Conservation (phyloP, 64 coral and sea anemone species). For the Orbicella faveolata region DNA sequence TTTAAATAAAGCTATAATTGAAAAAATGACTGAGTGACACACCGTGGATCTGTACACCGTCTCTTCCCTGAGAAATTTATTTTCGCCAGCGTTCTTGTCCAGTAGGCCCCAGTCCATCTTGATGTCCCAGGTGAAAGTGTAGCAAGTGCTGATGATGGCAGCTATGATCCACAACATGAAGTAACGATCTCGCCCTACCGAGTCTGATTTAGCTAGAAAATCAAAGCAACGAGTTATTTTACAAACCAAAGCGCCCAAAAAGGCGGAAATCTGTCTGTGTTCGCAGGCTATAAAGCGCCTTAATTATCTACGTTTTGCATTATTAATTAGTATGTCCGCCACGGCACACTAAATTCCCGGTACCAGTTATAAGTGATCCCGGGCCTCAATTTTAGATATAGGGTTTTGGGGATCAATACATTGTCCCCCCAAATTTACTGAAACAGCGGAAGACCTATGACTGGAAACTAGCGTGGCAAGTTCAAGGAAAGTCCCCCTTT, state of each 20-base stretch:
- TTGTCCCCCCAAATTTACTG: too few relatives aligned
- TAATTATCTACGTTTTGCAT: neutral
- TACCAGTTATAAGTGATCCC: too few relatives aligned
- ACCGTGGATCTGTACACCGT: slow-evolving; percentile 95
- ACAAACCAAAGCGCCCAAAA: neutral
- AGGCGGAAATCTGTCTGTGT: too few relatives aligned
- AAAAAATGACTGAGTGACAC: neutral
- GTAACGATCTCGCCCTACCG: slow-evolving; percentile 58
- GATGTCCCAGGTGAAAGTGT: slow-evolving; percentile 96
- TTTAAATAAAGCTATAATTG: too few relatives aligned
- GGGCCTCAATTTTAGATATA: too few relatives aligned
- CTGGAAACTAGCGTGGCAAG: too few relatives aligned
- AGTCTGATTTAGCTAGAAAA: slow-evolving; percentile 58
- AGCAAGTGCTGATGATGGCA: slow-evolving; percentile 86
- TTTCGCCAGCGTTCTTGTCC: slow-evolving; percentile 77
- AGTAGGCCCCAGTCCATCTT: slow-evolving; percentile 99
- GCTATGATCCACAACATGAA: slow-evolving; percentile 88
- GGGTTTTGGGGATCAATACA: too few relatives aligned
- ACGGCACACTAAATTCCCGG: too few relatives aligned
- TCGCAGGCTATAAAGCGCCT: neutral
- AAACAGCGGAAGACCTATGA: too few relatives aligned
- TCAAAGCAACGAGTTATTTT: neutral
- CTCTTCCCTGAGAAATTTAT: slow-evolving; percentile 86
- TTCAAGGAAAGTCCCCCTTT: too few relatives aligned
- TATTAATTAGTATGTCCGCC: too few relatives aligned